Base-by-base conservation (phyloP, 2,888 invertebrate species). In the Mesodorylaimus sp. region DNA sequence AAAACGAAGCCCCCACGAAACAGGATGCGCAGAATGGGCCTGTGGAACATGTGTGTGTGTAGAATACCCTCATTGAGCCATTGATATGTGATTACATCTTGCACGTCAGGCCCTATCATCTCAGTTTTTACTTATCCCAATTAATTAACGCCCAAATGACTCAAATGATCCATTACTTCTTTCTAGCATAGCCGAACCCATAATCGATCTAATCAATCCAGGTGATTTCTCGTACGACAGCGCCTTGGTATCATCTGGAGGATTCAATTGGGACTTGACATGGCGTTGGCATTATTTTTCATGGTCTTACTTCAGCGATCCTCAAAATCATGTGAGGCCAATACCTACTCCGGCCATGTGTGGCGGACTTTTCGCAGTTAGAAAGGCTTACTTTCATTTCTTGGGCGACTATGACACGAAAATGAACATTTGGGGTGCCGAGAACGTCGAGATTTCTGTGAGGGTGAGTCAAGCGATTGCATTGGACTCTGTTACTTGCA, bases 371-470 rank as follows among this genome's bases (percentile, higher is more conserved):
- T 70, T 75, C 56, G 83, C 93, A 47, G 91, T 95, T 55, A 87
- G 91, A 68, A 79, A 81, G 65, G 84, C 89, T 25, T 97, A 89
- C 71, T 97, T 97, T 75, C 88, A 91, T 72, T 84, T 91, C 73
- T 76, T 97, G 55, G 97, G 97, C 48, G 82, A 91, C 49, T 97
- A 97, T 69, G 97, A 97, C 69, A 81, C 89, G 71, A 95, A 95
- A 60, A 95, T 97, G 95, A 93, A 97, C 70, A 95, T 97, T 63
- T 97, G 95, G 95, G 97, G 95, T 47, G 87, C 84, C 46, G 88
- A 89, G 71, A 88, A 88, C 70, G 75, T 89, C 44, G 88, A 89
- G 72, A 85, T 89, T 82, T 86, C 86, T 63, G 85, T 88, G 70
- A 76, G 87, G 77, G 87, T 87, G 75, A 74, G 76, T 66, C n/a